These are phyloP conservation scores for Paelopatides confundens DNA, from an alignment of 53 echinoderm and acorn worm species.

Conservation along the genomic window DNA sequence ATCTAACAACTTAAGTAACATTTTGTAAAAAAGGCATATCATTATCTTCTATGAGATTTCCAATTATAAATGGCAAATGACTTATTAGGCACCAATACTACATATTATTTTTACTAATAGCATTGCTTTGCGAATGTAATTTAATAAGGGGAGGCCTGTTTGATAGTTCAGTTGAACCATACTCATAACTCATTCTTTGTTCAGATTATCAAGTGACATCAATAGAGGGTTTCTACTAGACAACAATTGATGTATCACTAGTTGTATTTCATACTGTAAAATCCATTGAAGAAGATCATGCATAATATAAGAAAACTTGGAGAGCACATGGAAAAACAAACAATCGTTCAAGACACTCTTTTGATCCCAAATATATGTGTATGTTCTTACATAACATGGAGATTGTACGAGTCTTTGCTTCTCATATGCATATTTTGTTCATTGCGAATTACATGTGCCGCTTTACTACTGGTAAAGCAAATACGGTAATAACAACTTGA, in stretches of 20 bases:
- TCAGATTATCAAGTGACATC: conserved; percentile 42
- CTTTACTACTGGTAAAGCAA: conserved; percentile 28
- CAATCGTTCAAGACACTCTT: conserved; percentile 53
- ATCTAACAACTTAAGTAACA: too few relatives aligned
- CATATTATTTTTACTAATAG: conserved; percentile 65
- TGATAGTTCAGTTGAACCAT: conserved; percentile 50
- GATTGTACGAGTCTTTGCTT: conserved; percentile 1
- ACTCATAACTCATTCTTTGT: conserved; percentile 32
- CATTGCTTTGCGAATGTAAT: conserved; percentile 46
- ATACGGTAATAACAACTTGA: conserved; percentile 30
- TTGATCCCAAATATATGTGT: conserved; percentile 37
- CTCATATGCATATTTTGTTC: conserved; percentile 26
- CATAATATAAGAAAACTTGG: conserved; percentile 71
- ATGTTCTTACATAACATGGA: background rate
- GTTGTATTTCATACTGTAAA: conserved; percentile 71
- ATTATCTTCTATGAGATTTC: conserved; percentile 42
- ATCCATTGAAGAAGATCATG: conserved; percentile 72
- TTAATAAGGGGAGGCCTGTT: conserved; percentile 50
- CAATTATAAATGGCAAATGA: conserved; percentile 69
- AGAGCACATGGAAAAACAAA: conserved; percentile 59
- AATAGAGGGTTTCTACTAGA: conserved; percentile 50
- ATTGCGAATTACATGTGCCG: conserved; percentile 19
- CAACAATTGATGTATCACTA: conserved; percentile 53
- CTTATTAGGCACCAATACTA: conserved; percentile 60
- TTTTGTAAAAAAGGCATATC: conserved; percentile 41